These are phyloP conservation scores for Drosophila mayaguana DNA, from an alignment of 2,888 invertebrate genomes.

Conservation along the genomic window DNA sequence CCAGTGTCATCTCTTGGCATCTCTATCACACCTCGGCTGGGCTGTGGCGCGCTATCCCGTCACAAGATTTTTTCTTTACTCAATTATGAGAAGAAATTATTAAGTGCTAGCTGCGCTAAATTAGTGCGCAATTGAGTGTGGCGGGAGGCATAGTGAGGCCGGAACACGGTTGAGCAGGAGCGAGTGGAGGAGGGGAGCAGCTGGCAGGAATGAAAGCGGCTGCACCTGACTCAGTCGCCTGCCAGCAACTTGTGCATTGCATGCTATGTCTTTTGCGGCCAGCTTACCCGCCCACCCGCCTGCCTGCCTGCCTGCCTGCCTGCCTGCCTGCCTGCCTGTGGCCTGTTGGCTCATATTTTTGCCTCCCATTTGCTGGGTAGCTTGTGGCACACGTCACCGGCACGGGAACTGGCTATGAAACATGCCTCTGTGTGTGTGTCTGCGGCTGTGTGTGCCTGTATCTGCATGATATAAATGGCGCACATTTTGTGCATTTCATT, in stretches of 20 bases:
- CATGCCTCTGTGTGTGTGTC: not conserved
- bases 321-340: slow-evolving; percentile 43
- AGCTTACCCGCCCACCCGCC: not conserved
- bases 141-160: slow-evolving; percentile 36
- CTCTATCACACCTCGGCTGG: slow-evolving; percentile 46
- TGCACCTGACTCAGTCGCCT: slow-evolving; percentile 17
- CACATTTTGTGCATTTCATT: slow-evolving; percentile 81
- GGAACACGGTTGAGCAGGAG: not conserved
- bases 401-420: slow-evolving; percentile 1
- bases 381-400: slow-evolving; percentile 47
- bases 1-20: slow-evolving; percentile 43
- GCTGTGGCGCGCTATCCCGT: slow-evolving; percentile 28
- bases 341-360: slow-evolving; percentile 65
- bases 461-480: slow-evolving; percentile 74
- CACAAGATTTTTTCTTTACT: slow-evolving; percentile 45
- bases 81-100: slow-evolving; percentile 81
- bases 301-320: slow-evolving; percentile 39
- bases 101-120: slow-evolving; percentile 80
- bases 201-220: not conserved
- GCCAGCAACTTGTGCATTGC: slow-evolving; percentile 39
- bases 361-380: slow-evolving; percentile 45
- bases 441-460: slow-evolving; percentile 3
- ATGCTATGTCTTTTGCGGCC: slow-evolving; percentile 61
- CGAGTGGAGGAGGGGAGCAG: too few species aligned
- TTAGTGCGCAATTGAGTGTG: slow-evolving; percentile 80